A percentile compares a stretch with the other conserved stretches of the same genome.
Evolutionary conservation across 2,888 invertebrate genomes (phyloP).

Genomic region (Pteria penguin): DNA sequence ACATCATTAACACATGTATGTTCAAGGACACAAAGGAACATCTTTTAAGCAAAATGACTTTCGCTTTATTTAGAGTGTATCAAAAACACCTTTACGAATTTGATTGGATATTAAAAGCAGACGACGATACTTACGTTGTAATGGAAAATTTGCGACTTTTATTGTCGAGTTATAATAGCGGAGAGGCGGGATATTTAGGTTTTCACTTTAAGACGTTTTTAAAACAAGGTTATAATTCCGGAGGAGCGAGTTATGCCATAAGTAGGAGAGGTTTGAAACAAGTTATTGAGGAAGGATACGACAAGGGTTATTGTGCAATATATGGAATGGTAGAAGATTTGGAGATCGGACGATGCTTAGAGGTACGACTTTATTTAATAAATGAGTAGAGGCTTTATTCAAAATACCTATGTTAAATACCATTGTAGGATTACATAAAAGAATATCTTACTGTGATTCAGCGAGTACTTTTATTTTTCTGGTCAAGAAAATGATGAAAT

Average conservation of each 20-base stretch:
- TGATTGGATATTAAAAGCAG: slow-evolving; percentile 98
- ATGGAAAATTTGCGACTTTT: slow-evolving; percentile 89
- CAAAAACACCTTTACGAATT: slow-evolving; percentile 89
- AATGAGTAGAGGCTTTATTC: too few species aligned
- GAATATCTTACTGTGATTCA: too few species aligned
- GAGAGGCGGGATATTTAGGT: slow-evolving; percentile 89
- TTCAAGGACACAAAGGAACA: slow-evolving; percentile 90
- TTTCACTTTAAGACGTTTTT: slow-evolving; percentile 58
- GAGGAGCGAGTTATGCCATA: slow-evolving; percentile 89
- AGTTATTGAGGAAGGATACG: slow-evolving; percentile 85
- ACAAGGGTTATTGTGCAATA: slow-evolving; percentile 29
- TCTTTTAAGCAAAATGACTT: slow-evolving; percentile 97
- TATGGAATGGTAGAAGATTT: slow-evolving; percentile 69
- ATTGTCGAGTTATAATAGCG: slow-evolving; percentile 84
- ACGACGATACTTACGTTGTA: slow-evolving; percentile 97
- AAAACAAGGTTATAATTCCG: slow-evolving; percentile 80
- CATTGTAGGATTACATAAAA: too few species aligned
- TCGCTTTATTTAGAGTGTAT: slow-evolving; percentile 92
- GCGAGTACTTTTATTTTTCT: too few species aligned
- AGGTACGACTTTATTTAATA: too few species aligned
- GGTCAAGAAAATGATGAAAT: too few species aligned
- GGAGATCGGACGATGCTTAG: slow-evolving; percentile 67
- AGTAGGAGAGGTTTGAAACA: slow-evolving; percentile 88
- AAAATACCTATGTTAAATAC: too few species aligned
- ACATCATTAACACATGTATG: slow-evolving; percentile 85